A percentile compares a stretch with the other conserved stretches of the same genome.
Conservation (phyloP, 2,113 vertebrate genomes). For the Psittacula cyanocephala region DNA sequence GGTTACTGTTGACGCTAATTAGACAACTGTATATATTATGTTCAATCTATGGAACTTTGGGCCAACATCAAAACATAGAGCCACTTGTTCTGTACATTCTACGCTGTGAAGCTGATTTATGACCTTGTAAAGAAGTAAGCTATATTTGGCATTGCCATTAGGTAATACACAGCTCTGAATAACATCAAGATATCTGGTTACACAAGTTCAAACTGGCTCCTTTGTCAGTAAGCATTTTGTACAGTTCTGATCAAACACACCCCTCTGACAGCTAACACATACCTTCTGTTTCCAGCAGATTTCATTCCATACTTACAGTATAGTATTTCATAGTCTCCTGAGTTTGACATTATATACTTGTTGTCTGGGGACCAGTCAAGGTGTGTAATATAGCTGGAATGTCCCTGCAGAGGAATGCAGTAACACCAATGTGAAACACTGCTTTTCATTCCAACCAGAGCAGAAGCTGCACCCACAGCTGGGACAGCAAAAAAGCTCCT, state of each 20-base stretch:
- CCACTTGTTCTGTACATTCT: conserved; percentile 36
- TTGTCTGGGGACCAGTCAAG: conserved; percentile 99
- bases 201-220: conserved; percentile 18
- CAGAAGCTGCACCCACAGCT: not conserved
- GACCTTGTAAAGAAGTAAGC: conserved; percentile 57
- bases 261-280: not conserved
- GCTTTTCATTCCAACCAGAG: not conserved
- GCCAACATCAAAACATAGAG: not conserved
- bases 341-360: conserved; percentile 99
- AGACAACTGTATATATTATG: conserved; percentile 18
- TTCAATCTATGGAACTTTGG: conserved; percentile 23
- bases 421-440: not conserved
- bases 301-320: conserved; percentile 89
- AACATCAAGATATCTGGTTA: conserved; percentile 61
- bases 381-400: conserved; percentile 99
- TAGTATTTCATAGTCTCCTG: conserved; percentile 98
- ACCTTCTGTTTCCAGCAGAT: not conserved
- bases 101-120: conserved; percentile 41
- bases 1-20: conserved; percentile 18
- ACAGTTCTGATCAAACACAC: not conserved
- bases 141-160: conserved; percentile 64
- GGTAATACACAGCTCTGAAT: conserved; percentile 53
- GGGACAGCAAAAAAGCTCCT: not conserved
- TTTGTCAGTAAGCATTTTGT: conserved; percentile 35
- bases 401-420: conserved; percentile 82